Evolutionary conservation across 2,113 vertebrate species (phyloP).

Genomic region (Craseonycteris thonglongyai): DNA sequence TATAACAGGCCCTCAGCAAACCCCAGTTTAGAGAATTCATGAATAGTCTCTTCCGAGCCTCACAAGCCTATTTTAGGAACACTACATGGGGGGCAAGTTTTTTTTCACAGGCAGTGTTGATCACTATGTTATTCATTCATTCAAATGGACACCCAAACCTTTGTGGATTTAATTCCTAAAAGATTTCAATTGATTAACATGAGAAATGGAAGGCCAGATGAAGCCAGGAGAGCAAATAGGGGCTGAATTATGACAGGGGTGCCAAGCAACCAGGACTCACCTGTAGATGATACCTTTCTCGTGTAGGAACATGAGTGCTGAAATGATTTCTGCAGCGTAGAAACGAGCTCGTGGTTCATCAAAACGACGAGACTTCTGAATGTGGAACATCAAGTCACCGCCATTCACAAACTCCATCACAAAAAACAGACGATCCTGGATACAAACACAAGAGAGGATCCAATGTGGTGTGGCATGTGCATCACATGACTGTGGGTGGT

Average conservation of each 20-base stretch:
- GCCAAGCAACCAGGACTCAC: constrained; percentile 75
- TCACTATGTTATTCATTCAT: not conserved
- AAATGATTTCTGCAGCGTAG: constrained; percentile 97
- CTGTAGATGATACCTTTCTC: constrained; percentile 95
- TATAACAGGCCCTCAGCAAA: not conserved
- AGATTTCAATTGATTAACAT: not conserved
- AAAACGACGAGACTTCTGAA: constrained; percentile 97
- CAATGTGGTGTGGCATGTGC: not conserved
- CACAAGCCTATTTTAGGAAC: not conserved
- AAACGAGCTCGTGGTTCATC: constrained; percentile 93
- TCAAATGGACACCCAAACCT: not conserved
- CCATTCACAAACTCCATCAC: constrained; percentile 99
- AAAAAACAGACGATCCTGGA: constrained; percentile 96
- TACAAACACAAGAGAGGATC: constrained; percentile 57
- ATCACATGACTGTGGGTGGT: rapidly evolving
- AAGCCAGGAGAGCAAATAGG: not conserved
- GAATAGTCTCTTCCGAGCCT: not conserved
- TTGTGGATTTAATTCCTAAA: not conserved
- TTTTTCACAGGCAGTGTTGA: not conserved
- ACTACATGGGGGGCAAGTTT: not conserved
- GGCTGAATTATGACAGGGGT: not conserved
- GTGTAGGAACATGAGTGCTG: constrained; percentile 96
- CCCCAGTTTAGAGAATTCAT: not conserved
- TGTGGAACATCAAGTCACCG: constrained; percentile 98
- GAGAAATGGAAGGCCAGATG: not conserved